Base-by-base conservation (phyloP, 2,888 invertebrate genomes). In the Drosophila anceps region DNA sequence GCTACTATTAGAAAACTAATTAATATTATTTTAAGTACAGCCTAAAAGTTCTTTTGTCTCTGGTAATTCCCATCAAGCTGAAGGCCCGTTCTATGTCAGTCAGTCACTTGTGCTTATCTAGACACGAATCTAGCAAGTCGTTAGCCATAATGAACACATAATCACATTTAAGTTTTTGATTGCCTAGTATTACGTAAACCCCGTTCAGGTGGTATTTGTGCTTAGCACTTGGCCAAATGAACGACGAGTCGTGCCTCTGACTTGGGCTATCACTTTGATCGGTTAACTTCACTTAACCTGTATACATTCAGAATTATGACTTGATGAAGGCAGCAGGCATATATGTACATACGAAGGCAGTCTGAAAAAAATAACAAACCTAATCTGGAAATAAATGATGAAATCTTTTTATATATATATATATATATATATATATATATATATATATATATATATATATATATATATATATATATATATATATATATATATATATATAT, bases 171-270 rank as follows among this genome's bases (percentile, higher is more conserved):
- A 37, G 37, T 33, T 24, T 37, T 29, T 33, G 58, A 69, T 69
- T 69, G 43, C 10, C 41, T 6, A 27, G 39, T 33, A 41, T 69
- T 69, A 54, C 48, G 70, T 29, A 69, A 69, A 33, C 20, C 10
- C 12, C 31, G 24, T 24, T 31, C 50, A 69, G 39, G 18, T 18
- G n/a, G 29, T 43, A 50, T 5, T 50, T 18, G 55, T 15, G 51
- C 8, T 20, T 12, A 33, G 31, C 24, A 62, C 13, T 31, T 43
- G 5, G 20, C 31, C 31, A 35, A 13, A 1, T 15, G 24, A 31
- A 18, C 31, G 10, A n/a, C 15, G 6, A 41, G 29, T 41, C 41
- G 20, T 43, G 55, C 29, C 18, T 57, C 20, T 0, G 9, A 46
- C 24, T 18, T 64, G 48, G 18, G n/a, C 55, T 57, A 43, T 29